Percentiles rank a stretch among this genome's conserved stretches.
phyloP scores from a whole-genome alignment of 1,140 invertebrate genomes.

The Xylocopa sonorina region DNA sequence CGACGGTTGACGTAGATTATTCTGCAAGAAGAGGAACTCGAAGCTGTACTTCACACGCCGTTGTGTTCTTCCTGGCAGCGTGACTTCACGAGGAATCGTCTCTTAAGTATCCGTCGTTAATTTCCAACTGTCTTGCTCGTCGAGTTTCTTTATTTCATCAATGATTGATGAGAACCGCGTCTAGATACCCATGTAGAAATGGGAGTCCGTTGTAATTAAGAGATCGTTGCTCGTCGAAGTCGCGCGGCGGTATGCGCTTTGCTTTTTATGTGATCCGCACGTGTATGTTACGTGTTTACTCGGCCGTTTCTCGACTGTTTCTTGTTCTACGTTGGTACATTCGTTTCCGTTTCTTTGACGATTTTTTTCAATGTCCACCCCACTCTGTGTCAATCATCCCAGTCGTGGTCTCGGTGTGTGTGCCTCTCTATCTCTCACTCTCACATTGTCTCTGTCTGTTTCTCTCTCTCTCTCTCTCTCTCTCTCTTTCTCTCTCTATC shows the following conservation, averaged over 20 bases:
- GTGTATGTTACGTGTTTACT: slow-evolving; percentile 57
- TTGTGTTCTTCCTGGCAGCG: neutral
- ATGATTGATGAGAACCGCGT: too few relatives aligned
- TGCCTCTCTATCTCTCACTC: neutral
- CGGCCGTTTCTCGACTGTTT: slow-evolving; percentile 46
- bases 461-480: neutral
- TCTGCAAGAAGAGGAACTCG: neutral
- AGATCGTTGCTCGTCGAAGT: slow-evolving; percentile 33
- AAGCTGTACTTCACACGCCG: slow-evolving; percentile 14
- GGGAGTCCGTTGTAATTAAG: neutral
- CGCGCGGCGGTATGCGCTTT: slow-evolving; percentile 44
- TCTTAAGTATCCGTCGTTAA: neutral
- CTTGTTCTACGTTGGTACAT: slow-evolving; percentile 30
- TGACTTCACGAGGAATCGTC: slow-evolving; percentile 12
- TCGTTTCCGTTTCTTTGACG: slow-evolving; percentile 17
- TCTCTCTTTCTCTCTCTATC: too few relatives aligned
- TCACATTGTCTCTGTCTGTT: neutral
- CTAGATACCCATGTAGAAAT: too few relatives aligned
- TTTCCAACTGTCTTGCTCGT: neutral
- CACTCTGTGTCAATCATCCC: slow-evolving; percentile 7
- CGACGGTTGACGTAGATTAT: too few relatives aligned
- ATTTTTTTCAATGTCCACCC: slow-evolving; percentile 34
- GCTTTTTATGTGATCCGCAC: slow-evolving; percentile 63
- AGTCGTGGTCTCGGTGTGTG: slow-evolving; percentile 26
- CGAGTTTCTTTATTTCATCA: too few relatives aligned